Conservation (phyloP, 2,113 vertebrate genomes). For the Vombatus ursinus region DNA sequence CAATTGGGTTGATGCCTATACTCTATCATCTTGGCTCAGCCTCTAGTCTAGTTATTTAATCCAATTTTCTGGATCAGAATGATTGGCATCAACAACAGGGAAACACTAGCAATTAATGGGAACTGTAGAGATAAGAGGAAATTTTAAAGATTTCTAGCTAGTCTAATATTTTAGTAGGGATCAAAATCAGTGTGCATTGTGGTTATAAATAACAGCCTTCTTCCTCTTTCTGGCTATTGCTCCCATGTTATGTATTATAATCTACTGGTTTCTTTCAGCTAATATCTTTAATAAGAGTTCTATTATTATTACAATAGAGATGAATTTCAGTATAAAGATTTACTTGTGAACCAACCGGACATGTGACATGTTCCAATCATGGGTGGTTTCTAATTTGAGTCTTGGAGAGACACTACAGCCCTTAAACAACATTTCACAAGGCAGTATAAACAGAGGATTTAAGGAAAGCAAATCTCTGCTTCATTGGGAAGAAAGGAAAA, state of each 20-base stretch:
- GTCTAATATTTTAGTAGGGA: neutral
- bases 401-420: conserved; percentile 37
- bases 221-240: neutral
- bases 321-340: conserved; percentile 24
- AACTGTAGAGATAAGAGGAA: conserved; percentile 12
- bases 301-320: conserved; percentile 40
- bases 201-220: neutral
- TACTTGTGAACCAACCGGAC: conserved; percentile 56
- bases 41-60: neutral
- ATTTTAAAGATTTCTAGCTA: conserved; percentile 43
- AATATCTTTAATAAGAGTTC: conserved; percentile 52
- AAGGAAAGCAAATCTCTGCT: conserved; percentile 55
- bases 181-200: conserved; percentile 7
- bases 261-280: conserved; percentile 50
- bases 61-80: conserved; percentile 33
- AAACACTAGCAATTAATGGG: conserved; percentile 17
- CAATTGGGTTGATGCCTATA: neutral
- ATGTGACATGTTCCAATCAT: conserved; percentile 44
- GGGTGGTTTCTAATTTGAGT: conserved; percentile 28
- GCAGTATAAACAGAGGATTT: conserved; percentile 38
- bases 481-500: conserved; percentile 64
- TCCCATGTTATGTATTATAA: conserved; percentile 19
- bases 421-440: conserved; percentile 41
- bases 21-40: neutral
- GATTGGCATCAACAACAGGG: neutral